Percentiles rank a stretch among this genome's conserved stretches.
These are phyloP conservation scores for Trematocara macrostoma DNA, from an alignment of 2,113 vertebrate genomes.

Conservation along the genomic window DNA sequence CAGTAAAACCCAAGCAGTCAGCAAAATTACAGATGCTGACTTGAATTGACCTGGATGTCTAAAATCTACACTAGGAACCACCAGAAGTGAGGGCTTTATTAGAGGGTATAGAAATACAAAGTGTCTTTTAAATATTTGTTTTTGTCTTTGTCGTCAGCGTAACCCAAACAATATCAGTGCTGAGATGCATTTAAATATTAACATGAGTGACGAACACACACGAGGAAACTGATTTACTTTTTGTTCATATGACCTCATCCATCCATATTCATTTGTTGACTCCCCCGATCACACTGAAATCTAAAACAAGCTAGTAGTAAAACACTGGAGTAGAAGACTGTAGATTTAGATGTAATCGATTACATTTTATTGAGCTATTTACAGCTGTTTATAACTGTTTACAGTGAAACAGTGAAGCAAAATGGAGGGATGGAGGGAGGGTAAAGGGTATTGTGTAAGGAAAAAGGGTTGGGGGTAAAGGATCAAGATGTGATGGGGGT, in stretches of 20 bases:
- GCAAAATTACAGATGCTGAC: background rate
- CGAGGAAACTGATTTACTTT: background rate
- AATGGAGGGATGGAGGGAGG: accelerated
- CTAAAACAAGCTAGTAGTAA: background rate
- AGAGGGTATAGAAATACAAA: background rate
- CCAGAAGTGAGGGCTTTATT: accelerated
- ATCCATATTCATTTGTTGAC: accelerated
- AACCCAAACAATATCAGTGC: background rate
- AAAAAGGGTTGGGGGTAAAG: background rate
- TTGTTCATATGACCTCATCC: background rate
- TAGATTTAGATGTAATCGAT: background rate
- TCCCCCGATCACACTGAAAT: background rate
- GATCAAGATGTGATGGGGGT: background rate
- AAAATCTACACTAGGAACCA: accelerated
- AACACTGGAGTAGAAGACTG: background rate
- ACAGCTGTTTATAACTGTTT: background rate
- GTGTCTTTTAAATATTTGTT: background rate
- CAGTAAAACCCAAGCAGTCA: accelerated
- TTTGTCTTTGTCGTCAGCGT: background rate
- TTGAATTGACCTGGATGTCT: background rate
- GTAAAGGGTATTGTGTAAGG: background rate
- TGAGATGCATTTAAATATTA: background rate
- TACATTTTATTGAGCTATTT: background rate
- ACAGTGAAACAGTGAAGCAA: background rate
- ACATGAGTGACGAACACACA: background rate